Evolutionary conservation across 1,140 invertebrate species (phyloP), one percentile per base, ranked within the genome.

Genomic region (Gryon sp.): DNA sequence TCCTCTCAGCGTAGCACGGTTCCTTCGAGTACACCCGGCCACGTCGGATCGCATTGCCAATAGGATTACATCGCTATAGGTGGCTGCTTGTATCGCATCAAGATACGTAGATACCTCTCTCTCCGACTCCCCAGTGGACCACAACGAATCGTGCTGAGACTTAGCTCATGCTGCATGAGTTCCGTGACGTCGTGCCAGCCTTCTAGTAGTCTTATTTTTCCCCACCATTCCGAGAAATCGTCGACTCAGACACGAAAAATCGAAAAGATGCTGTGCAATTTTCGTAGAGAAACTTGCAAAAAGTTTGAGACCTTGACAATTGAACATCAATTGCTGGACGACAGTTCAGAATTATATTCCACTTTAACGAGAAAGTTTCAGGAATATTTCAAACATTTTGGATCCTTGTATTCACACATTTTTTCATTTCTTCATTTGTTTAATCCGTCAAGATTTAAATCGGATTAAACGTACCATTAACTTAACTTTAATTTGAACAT

Each of bases 41-140:
- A 81, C 80, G 80, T 84, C 78, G 82, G 79, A 87, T 87, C 83
- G 81, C 83, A 85, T 86, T 85, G 84, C 81, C 83, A 83, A 84
- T 84, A 82, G 81, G 86, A 87, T 86, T 84, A 84, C 84, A 85
- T 86, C 82, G 82, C 82, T 70, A 86, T 78, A 83, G 80, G 82
- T 81, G 83, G 80, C 77, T 83, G 79, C 78, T 84, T 86, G 79
- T 84, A 84, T 85, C 83, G 78, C 75, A 84, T 86, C 84, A 78
- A 86, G 85, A 84, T 86, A 84, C 81, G 82, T 82, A 85, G 85
- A 87, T 87, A 85, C 65, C 55, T 68, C 45, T 41, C 66, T 69
- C 63, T 79, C 45, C n/a, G n/a, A n/a, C 22, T 75, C 75, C 79
- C 80, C n/a, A n/a, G 68, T 70, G 65, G 62, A 75, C 62, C 80